Evolutionary conservation across 2,113 vertebrate genomes (phyloP).

Genomic region (Albula glossodonta): DNA sequence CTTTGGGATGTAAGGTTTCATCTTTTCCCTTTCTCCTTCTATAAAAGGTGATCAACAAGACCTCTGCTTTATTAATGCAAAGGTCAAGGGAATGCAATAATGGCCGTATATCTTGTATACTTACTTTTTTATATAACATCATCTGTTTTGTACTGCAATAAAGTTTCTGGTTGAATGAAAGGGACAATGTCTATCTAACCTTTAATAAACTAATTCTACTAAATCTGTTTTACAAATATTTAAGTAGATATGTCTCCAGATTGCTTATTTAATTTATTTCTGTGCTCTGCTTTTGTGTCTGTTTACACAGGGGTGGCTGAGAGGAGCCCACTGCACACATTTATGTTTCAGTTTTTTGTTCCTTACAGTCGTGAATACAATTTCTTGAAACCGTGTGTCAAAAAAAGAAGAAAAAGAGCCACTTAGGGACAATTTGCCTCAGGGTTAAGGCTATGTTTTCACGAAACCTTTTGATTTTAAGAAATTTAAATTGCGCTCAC

Average conservation of each 20-base stretch:
- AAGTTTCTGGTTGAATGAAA: not conserved
- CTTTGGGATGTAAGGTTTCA: slow-evolving; percentile 59
- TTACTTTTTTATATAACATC: slow-evolving; percentile 21
- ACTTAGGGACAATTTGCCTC: not conserved
- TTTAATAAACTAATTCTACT: slow-evolving; percentile 8
- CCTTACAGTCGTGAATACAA: not conserved
- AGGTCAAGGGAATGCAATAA: slow-evolving; percentile 63
- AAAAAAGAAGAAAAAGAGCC: not conserved
- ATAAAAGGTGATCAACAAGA: slow-evolving; percentile 59
- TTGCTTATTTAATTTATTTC: not conserved
- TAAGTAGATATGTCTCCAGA: not conserved
- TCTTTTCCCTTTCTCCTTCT: slow-evolving; percentile 52
- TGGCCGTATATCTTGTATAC: slow-evolving; percentile 52
- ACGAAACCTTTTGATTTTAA: slow-evolving; percentile 11
- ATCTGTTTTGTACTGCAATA: slow-evolving; percentile 14
- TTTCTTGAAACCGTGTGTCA: not conserved
- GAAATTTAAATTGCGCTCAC: not conserved
- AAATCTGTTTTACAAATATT: not conserved
- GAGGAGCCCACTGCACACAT: not conserved
- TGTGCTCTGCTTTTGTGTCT: not conserved
- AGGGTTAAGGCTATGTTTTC: slow-evolving; percentile 1
- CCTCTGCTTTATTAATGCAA: slow-evolving; percentile 70
- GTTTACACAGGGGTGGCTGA: not conserved
- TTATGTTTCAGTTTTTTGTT: not conserved
- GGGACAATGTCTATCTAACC: slow-evolving; percentile 16